A percentile compares a stretch with the other conserved stretches of the same genome.
phyloP scores from a whole-genome alignment of 2,797 vertebrate genomes.

The Liasis olivaceus region DNA sequence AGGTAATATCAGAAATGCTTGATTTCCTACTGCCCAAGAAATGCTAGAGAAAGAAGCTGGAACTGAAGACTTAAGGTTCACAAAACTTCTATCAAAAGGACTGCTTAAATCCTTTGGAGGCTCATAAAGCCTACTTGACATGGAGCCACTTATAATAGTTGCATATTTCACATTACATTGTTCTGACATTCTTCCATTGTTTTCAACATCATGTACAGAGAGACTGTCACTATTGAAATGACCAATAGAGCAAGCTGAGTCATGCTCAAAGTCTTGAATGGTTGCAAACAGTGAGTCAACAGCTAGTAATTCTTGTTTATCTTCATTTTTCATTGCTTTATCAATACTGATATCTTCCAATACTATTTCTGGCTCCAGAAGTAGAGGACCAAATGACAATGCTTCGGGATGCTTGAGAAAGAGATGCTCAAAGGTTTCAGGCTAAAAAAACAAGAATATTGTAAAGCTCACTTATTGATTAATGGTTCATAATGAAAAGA shows the following conservation, averaged over 20 bases:
- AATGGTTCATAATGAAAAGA: constrained; percentile 7
- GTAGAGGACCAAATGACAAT: constrained; percentile 80
- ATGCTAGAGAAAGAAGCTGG: constrained; percentile 73
- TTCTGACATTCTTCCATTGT: constrained; percentile 47
- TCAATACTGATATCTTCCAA: constrained; percentile 84
- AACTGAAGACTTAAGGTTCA: constrained; percentile 68
- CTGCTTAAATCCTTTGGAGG: constrained; percentile 66
- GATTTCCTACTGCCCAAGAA: constrained; percentile 79
- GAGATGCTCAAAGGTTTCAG: constrained; percentile 84
- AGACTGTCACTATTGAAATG: constrained; percentile 49
- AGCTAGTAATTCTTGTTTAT: constrained; percentile 48
- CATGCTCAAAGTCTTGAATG: constrained; percentile 38
- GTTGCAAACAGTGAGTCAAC: constrained; percentile 24
- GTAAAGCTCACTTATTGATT: constrained; percentile 48
- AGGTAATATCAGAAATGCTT: constrained; percentile 62
- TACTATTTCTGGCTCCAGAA: constrained; percentile 82
- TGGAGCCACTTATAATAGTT: constrained; percentile 69
- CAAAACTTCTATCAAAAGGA: constrained; percentile 78
- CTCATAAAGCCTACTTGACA: constrained; percentile 53
- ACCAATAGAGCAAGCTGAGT: constrained; percentile 54
- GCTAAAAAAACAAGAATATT: constrained; percentile 78
- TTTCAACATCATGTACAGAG: constrained; percentile 7
- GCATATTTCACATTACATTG: constrained; percentile 82
- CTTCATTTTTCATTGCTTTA: constrained; percentile 59
- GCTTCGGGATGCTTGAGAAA: constrained; percentile 79